These are phyloP conservation scores for Meloidogyne floridensis DNA, from an alignment of 1,140 invertebrate genomes.

Conservation along the genomic window DNA sequence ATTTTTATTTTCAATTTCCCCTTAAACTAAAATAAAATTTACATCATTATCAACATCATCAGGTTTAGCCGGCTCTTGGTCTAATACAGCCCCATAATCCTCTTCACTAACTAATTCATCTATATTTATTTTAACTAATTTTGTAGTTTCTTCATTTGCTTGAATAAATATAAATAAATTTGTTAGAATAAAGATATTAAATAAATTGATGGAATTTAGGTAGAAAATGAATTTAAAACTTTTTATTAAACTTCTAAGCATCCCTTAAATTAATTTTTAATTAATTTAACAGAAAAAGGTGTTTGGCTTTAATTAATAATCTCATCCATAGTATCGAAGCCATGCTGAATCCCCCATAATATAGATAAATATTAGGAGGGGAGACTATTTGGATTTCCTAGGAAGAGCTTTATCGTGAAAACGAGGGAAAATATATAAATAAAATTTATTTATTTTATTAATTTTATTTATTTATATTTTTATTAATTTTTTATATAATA, in stretches of 20 bases:
- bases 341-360: too few species aligned
- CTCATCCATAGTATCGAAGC: too few species aligned
- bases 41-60: constrained; percentile 56
- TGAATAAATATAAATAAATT: background rate
- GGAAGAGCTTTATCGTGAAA: too few species aligned
- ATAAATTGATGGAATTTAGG: background rate
- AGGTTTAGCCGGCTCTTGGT: constrained; percentile 37
- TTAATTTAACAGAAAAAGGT: too few species aligned
- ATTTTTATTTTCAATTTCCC: background rate
- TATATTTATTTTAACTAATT: background rate
- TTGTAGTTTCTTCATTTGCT: background rate
- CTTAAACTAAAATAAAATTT: background rate
- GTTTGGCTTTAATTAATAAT: too few species aligned
- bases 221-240: background rate
- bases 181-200: background rate
- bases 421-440: too few species aligned
- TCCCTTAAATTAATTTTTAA: background rate
- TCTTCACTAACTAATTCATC: constrained; percentile 26
- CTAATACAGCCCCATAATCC: constrained; percentile 22
- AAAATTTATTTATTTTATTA: too few species aligned
- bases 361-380: too few species aligned
- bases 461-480: too few species aligned
- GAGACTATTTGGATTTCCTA: too few species aligned
- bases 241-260: background rate
- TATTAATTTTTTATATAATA: too few species aligned